Percentiles rank a stretch among this genome's conserved stretches.
These are phyloP conservation scores for Thymallus thymallus DNA, from an alignment of 2,113 vertebrate species.

Conservation along the genomic window DNA sequence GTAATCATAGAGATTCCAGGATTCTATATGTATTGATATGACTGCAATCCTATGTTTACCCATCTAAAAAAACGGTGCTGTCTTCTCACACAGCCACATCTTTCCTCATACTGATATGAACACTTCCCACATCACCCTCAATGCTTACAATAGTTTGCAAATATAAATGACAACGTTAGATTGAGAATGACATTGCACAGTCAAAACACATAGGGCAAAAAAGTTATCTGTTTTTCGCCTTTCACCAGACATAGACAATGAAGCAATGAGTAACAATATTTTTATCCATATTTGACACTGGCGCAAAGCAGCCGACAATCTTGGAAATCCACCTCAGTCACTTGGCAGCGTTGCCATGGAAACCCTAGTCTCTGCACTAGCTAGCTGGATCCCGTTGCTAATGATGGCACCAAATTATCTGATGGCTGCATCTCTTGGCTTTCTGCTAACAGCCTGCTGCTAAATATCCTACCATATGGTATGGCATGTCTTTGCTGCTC, in stretches of 20 bases:
- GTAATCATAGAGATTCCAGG: no score
- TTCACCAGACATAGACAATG: no score
- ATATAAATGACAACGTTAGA: background rate
- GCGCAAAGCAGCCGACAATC: constrained; percentile 9
- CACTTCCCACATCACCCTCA: background rate
- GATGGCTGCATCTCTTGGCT: no score
- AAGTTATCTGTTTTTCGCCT: no score
- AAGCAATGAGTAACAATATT: background rate
- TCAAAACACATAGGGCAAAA: background rate
- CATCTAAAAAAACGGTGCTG: no score
- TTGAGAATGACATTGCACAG: background rate
- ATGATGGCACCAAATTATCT: no score
- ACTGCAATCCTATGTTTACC: no score
- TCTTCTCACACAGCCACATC: background rate
- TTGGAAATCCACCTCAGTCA: constrained; percentile 10
- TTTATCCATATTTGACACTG: background rate
- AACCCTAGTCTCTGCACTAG: constrained; percentile 32
- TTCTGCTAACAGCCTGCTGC: no score
- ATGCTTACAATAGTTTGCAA: constrained; percentile 3
- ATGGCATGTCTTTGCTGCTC: no score
- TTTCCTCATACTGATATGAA: background rate
- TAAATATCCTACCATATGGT: no score
- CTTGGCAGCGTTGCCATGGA: constrained; percentile 50
- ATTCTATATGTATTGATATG: no score
- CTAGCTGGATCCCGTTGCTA: background rate